Evolutionary conservation across 2,113 vertebrate genomes (phyloP).

Genomic region (Beaufortia kweichowensis): DNA sequence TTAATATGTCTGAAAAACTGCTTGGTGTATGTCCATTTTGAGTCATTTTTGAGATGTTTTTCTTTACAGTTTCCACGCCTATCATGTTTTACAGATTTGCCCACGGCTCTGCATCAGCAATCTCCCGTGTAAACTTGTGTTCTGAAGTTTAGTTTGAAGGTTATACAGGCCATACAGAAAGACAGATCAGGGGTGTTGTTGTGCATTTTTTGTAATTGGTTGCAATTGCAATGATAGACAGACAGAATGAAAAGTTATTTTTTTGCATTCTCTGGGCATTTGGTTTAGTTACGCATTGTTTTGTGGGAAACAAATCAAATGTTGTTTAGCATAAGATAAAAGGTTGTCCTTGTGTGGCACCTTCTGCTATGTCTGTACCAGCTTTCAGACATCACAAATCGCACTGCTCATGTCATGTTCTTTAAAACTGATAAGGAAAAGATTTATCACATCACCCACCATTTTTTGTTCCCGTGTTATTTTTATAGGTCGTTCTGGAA

Average conservation of each 20-base stretch:
- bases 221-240: too few relatives aligned
- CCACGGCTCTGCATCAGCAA: too few relatives aligned
- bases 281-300: background rate
- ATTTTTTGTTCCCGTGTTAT: background rate
- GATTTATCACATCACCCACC: background rate
- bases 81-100: too few relatives aligned
- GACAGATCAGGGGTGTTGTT: too few relatives aligned
- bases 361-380: conserved; percentile 27
- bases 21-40: too few relatives aligned
- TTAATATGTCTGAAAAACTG: conserved; percentile 5
- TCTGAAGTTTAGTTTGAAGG: too few relatives aligned
- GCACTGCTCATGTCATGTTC: conserved; percentile 11
- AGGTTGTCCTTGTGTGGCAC: conserved; percentile 12
- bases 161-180: too few relatives aligned
- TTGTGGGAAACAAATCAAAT: background rate
- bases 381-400: conserved; percentile 38
- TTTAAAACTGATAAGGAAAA: background rate
- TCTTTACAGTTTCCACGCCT: too few relatives aligned
- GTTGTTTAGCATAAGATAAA: background rate
- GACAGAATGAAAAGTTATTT: too few relatives aligned
- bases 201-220: too few relatives aligned
- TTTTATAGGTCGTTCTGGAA: background rate
- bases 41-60: too few relatives aligned
- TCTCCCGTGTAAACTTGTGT: too few relatives aligned
- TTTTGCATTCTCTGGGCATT: background rate